These are phyloP conservation scores for Nomada flava DNA, from an alignment of 2,888 invertebrate species.

Conservation along the genomic window DNA sequence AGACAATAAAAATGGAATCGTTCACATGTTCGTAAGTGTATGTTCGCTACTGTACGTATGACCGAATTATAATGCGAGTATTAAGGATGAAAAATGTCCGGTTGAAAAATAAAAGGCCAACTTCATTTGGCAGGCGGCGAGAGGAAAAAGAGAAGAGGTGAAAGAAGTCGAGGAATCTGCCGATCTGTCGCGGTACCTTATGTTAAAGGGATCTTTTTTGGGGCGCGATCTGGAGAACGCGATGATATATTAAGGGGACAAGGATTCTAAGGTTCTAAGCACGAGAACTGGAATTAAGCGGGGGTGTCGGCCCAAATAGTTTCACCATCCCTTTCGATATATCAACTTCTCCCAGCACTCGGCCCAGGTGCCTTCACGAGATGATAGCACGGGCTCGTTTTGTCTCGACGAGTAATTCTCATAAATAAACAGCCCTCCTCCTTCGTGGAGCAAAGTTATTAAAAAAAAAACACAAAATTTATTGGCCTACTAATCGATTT, in stretches of 20 bases:
- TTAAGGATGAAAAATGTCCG: neutral
- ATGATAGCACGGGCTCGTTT: constrained; percentile 26
- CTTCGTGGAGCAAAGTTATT: constrained; percentile 55
- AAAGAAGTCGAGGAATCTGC: constrained; percentile 5
- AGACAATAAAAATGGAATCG: neutral
- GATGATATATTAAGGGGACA: constrained; percentile 67
- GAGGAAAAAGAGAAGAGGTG: too few species aligned
- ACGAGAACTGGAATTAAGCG: constrained; percentile 54
- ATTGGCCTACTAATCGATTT: constrained; percentile 71
- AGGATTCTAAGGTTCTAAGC: constrained; percentile 45
- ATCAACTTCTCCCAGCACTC: constrained; percentile 62
- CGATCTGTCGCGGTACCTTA: constrained; percentile 1
- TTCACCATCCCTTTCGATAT: constrained; percentile 70
- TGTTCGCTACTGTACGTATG: constrained; percentile 47
- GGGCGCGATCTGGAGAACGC: constrained; percentile 53
- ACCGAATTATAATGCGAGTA: constrained; percentile 40
- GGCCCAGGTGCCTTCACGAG: constrained; percentile 39
- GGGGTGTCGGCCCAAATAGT: constrained; percentile 73
- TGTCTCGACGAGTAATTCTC: constrained; percentile 56
- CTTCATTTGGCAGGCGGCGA: constrained; percentile 32
- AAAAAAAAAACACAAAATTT: constrained; percentile 66
- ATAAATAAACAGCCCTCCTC: constrained; percentile 71
- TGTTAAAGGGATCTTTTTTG: constrained; percentile 21
- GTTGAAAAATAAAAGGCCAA: neutral
- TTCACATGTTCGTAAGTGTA: neutral